Percentiles rank a stretch among this genome's conserved stretches.
These are phyloP conservation scores for Ruditapes philippinarum DNA, from an alignment of 1,140 invertebrate species.

Conservation along the genomic window DNA sequence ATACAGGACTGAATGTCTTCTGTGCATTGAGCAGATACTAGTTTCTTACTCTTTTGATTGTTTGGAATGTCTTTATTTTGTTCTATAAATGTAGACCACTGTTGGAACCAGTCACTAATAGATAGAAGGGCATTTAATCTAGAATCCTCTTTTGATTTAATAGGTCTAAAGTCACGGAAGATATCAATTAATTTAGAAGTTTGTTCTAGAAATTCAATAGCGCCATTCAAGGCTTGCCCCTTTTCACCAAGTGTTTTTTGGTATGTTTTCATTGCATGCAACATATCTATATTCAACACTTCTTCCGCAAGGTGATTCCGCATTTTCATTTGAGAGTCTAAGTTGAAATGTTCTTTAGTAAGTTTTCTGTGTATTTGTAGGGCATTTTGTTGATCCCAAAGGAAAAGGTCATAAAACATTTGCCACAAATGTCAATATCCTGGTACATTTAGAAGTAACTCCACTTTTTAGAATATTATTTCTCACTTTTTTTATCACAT, in stretches of 20 bases:
- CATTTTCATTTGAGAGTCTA: constrained; percentile 42
- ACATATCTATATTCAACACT: constrained; percentile 43
- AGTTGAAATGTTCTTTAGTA: constrained; percentile 42
- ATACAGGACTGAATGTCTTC: constrained; percentile 51
- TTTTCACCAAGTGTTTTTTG: constrained; percentile 12
- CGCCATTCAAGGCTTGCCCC: constrained; percentile 12
- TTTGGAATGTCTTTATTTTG: background rate
- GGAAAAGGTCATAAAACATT: constrained; percentile 52
- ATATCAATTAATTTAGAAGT: constrained; percentile 37
- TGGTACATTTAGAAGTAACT: background rate
- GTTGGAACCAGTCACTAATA: background rate
- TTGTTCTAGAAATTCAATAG: constrained; percentile 46
- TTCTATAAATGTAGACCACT: background rate
- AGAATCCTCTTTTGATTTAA: background rate
- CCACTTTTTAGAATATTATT: constrained; percentile 51
- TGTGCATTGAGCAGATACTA: constrained; percentile 33
- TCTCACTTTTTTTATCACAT: constrained; percentile 33
- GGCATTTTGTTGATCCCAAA: constrained; percentile 52
- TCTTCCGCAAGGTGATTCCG: constrained; percentile 65
- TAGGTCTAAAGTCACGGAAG: constrained; percentile 42
- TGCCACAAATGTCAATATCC: constrained; percentile 51
- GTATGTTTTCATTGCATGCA: constrained; percentile 46
- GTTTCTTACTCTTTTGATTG: background rate
- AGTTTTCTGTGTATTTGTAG: constrained; percentile 45
- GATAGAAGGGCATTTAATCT: background rate